Evolutionary conservation across 2,888 invertebrate species (phyloP).

Genomic region (Lasioglossum vierecki): DNA sequence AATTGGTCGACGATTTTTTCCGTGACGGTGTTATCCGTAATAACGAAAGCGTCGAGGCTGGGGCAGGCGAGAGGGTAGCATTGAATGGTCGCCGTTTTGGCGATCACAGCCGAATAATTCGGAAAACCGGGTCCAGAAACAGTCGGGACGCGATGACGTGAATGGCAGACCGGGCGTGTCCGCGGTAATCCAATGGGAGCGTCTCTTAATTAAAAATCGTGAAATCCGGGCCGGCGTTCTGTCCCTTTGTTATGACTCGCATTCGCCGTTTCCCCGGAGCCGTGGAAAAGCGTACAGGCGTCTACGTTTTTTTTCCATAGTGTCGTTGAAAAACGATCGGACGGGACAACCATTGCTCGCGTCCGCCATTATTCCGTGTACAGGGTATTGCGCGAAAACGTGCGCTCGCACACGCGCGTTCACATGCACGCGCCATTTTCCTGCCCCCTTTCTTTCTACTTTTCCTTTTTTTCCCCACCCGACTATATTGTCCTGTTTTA

Average conservation of each 20-base stretch:
- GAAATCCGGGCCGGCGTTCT: slow-evolving; percentile 46
- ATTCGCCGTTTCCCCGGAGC: slow-evolving; percentile 40
- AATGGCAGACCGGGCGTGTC: slow-evolving; percentile 39
- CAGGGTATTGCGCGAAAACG: slow-evolving; percentile 25
- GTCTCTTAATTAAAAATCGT: slow-evolving; percentile 67
- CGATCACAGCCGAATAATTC: slow-evolving; percentile 44
- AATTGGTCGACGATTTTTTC: slow-evolving; percentile 17
- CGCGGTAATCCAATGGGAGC: slow-evolving; percentile 52
- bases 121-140: slow-evolving; percentile 36
- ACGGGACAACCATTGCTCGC: slow-evolving; percentile 54
- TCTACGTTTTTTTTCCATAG: slow-evolving; percentile 38
- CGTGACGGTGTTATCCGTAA: slow-evolving; percentile 22
- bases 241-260: slow-evolving; percentile 53
- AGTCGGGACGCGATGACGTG: slow-evolving; percentile 26
- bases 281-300: slow-evolving; percentile 20
- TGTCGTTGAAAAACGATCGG: slow-evolving; percentile 55
- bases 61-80: neutral
- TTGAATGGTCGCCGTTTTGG: slow-evolving; percentile 29
- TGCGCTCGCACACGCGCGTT: neutral
- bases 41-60: slow-evolving; percentile 33
- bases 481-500: slow-evolving; percentile 23
- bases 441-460: slow-evolving; percentile 2
- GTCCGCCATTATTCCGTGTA: slow-evolving; percentile 53
- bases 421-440: slow-evolving; percentile 2
- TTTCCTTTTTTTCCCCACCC: neutral